Conservation (phyloP, 2,888 invertebrate species). For the Brenthis hecate region DNA sequence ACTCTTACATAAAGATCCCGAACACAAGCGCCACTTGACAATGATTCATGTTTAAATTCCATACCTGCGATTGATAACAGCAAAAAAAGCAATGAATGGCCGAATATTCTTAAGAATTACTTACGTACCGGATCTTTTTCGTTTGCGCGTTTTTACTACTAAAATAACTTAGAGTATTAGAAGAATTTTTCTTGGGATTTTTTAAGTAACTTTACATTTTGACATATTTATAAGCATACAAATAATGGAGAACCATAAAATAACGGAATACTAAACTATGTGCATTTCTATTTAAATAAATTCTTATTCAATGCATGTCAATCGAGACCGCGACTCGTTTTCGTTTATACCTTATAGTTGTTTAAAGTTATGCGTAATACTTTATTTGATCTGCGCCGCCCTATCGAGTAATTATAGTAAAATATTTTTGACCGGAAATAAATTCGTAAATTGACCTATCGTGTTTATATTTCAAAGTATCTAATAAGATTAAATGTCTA, state of each 20-base stretch:
- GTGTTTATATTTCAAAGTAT: conserved; percentile 6
- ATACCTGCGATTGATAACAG: conserved; percentile 79
- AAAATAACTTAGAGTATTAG: conserved; percentile 12
- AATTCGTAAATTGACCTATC: conserved; percentile 21
- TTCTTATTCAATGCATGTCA: conserved; percentile 40
- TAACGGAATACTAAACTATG: conserved; percentile 34
- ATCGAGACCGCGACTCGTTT: conserved; percentile 38
- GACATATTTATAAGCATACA: conserved; percentile 20
- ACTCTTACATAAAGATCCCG: conserved; percentile 65
- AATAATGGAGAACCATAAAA: conserved; percentile 31
- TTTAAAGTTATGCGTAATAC: conserved; percentile 36
- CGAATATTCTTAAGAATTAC: conserved; percentile 58
- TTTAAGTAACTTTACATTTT: conserved; percentile 13
- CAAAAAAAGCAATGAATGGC: conserved; percentile 71
- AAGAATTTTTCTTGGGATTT: conserved; percentile 13
- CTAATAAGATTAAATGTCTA: not conserved
- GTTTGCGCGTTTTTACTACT: conserved; percentile 9
- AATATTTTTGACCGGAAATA: conserved; percentile 34
- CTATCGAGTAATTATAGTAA: conserved; percentile 28
- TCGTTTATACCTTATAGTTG: conserved; percentile 37
- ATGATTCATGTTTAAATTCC: conserved; percentile 79
- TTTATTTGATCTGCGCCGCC: conserved; percentile 37
- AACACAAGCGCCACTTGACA: conserved; percentile 78
- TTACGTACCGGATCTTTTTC: conserved; percentile 20
- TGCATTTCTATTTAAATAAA: conserved; percentile 40